Conservation (phyloP, 2,888 invertebrate species). For the Trachelus stipa region DNA sequence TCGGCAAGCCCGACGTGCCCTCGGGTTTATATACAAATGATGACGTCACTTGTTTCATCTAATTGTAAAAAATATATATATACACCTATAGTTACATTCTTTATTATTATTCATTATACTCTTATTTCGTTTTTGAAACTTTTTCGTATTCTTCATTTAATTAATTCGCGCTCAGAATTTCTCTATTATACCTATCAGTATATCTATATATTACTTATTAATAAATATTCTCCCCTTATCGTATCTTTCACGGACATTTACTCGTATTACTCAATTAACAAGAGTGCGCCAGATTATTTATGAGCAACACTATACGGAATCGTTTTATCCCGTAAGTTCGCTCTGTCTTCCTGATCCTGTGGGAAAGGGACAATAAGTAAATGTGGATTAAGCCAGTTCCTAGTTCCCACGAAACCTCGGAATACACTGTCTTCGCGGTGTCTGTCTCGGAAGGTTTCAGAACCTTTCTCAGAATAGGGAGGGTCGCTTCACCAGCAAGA, state of each 20-base stretch:
- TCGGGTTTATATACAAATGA: too few relatives aligned
- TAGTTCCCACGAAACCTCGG: background rate
- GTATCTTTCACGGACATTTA: background rate
- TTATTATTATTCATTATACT: too few relatives aligned
- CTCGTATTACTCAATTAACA: background rate
- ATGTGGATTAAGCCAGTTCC: slow-evolving; percentile 28
- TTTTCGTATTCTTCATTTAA: too few relatives aligned
- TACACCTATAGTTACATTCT: too few relatives aligned
- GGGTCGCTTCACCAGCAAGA: background rate
- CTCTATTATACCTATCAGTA: too few relatives aligned
- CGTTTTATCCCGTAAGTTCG: background rate
- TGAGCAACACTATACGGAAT: background rate
- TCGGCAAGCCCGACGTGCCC: too few relatives aligned
- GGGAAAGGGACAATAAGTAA: slow-evolving; percentile 23
- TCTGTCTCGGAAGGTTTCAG: background rate
- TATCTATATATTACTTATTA: too few relatives aligned
- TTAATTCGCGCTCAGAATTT: too few relatives aligned
- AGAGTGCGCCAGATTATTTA: slow-evolving; percentile 1
- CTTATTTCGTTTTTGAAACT: too few relatives aligned
- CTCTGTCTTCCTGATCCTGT: background rate
- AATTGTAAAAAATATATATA: too few relatives aligned
- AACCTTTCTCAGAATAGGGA: background rate
- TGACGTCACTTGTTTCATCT: too few relatives aligned
- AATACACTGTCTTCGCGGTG: slow-evolving; percentile 1
- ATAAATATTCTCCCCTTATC: background rate